phyloP scores from a whole-genome alignment of 2,888 invertebrate species.

The Pyrgus malvae region DNA sequence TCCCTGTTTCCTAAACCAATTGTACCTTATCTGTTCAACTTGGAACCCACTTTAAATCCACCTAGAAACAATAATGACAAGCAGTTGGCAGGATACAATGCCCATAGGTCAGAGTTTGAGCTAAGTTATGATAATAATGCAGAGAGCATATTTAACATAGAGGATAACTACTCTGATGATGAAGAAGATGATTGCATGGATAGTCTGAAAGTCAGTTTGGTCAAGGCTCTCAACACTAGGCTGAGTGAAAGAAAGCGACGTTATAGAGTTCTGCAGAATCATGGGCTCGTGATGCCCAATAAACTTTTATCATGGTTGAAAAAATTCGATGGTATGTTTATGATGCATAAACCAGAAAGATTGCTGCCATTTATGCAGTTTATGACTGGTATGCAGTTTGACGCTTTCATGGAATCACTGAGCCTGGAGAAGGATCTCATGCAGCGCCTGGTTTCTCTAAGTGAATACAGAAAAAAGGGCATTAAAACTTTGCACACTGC shows the following conservation, averaged over 20 bases:
- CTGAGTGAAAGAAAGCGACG: conserved; percentile 87
- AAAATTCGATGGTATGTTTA: conserved; percentile 85
- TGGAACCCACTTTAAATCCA: conserved; percentile 87
- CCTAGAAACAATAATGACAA: conserved; percentile 83
- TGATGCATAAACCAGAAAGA: conserved; percentile 79
- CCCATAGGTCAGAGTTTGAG: conserved; percentile 93
- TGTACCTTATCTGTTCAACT: conserved; percentile 84
- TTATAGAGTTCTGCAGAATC: conserved; percentile 87
- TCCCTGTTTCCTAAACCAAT: conserved; percentile 82
- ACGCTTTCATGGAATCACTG: conserved; percentile 88
- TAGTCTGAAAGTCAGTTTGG: conserved; percentile 85
- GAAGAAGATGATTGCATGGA: conserved; percentile 78
- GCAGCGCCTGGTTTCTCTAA: conserved; percentile 82
- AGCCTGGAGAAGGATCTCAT: conserved; percentile 86
- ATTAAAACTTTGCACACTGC: conserved; percentile 85
- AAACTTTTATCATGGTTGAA: conserved; percentile 86
- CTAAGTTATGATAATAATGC: conserved; percentile 91
- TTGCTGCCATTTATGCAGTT: conserved; percentile 89
- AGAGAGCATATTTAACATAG: conserved; percentile 84
- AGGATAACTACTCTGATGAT: conserved; percentile 70
- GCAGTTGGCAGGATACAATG: conserved; percentile 91
- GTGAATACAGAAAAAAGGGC: conserved; percentile 86
- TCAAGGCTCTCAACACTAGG: conserved; percentile 89
- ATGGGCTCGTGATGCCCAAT: conserved; percentile 89
- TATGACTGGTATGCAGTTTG: conserved; percentile 86